Evolutionary conservation across 2,113 vertebrate species (phyloP).

Genomic region (Podocnemis expansa): DNA sequence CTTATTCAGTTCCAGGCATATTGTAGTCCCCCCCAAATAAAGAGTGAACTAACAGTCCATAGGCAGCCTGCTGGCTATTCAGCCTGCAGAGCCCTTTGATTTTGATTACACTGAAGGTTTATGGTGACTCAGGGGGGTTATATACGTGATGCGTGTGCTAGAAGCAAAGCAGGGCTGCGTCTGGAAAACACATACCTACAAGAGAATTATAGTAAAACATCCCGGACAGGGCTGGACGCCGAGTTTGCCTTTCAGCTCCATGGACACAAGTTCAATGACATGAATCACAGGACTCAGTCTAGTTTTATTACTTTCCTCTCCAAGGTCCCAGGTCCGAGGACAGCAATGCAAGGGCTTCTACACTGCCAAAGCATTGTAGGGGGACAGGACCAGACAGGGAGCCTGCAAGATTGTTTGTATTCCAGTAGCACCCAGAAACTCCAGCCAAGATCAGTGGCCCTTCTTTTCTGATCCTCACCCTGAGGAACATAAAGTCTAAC

Average conservation of each 20-base stretch:
- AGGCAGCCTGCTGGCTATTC: not conserved
- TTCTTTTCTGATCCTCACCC: not conserved
- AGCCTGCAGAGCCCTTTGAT: conserved; percentile 2
- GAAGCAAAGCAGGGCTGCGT: not conserved
- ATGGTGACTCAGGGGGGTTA: not conserved
- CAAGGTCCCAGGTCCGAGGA: not conserved
- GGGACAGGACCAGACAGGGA: not conserved
- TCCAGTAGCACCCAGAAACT: not conserved
- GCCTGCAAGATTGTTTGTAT: not conserved
- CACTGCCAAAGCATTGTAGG: not conserved
- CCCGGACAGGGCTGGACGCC: not conserved
- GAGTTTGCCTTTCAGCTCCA: not conserved
- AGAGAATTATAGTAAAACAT: not conserved
- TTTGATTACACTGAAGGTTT: not conserved
- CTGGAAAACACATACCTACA: not conserved
- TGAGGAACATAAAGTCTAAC: not conserved
- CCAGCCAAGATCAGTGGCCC: not conserved
- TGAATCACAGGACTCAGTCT: not conserved
- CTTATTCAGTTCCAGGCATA: rapidly evolving
- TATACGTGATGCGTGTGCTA: not conserved
- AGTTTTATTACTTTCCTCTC: not conserved
- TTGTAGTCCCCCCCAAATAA: not conserved
- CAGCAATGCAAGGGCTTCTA: not conserved
- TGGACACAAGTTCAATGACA: not conserved
- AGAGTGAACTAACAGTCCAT: not conserved